Conservation (phyloP, 2,113 vertebrate genomes). For the Ctenomys sociabilis region DNA sequence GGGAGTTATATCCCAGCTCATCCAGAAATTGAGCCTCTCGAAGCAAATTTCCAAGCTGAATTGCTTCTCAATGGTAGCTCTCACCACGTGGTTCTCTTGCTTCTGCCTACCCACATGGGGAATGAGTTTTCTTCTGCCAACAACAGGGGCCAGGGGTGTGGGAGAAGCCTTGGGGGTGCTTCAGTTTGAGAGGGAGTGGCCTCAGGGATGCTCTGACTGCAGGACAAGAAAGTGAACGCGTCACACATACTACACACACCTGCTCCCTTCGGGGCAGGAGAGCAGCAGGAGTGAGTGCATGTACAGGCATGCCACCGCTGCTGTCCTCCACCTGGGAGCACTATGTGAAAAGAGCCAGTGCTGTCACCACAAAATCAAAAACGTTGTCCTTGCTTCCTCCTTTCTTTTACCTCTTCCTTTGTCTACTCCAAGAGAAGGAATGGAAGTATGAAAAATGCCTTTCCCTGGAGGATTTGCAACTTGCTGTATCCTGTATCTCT, state of each 20-base stretch:
- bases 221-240: neutral
- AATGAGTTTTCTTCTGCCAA: neutral
- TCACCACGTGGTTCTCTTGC: neutral
- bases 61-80: neutral
- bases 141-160: neutral
- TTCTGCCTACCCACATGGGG: neutral
- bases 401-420: neutral
- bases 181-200: neutral
- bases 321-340: neutral
- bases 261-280: conserved; percentile 42
- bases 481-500: too few species aligned
- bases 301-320: neutral
- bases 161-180: neutral
- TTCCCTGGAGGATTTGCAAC: neutral
- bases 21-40: conserved; percentile 31
- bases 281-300: neutral
- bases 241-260: conserved; percentile 14
- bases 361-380: neutral
- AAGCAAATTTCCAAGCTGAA: conserved; percentile 51
- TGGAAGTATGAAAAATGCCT: neutral
- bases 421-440: neutral
- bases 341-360: conserved; percentile 5
- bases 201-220: neutral
- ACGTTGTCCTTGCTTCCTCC: neutral
- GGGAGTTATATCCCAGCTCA: conserved; percentile 36